Evolutionary conservation across 2,888 invertebrate species (phyloP), one percentile per base, ranked within the genome.

Genomic region (Ferrisia virgata): DNA sequence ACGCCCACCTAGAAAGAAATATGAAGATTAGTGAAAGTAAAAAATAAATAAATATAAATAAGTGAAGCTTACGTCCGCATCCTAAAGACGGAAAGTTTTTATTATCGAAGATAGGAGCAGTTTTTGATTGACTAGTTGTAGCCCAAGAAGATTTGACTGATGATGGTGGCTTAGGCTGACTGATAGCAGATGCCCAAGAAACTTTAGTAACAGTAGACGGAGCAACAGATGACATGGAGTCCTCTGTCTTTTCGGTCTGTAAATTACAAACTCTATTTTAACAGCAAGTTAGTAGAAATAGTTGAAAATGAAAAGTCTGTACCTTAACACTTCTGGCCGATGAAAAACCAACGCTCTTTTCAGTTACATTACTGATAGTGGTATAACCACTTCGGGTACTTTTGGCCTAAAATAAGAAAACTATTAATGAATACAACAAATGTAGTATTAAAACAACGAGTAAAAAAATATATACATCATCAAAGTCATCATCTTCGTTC

Each of bases 71-170:
- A 80, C 80, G 25, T 25, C 79, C 79, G 18, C 79, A 43, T 80
- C 80, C 80, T 31, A 80, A 33, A 13, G 80, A 80, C 11, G 80
- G 80, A 18, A 80, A 80, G 28, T 80, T 43, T 47, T 80, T 80
- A 31, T 80, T 53, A n/a, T 80, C 53, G 5, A 80, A 47, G n/a
- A 33, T 25, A 15, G 80, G 80, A 1, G 53, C 47, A 9, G n/a
- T n/a, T n/a, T 80, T 25, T 18, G 80, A 53, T n/a, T 53, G 80
- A 80, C 47, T 80, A 53, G 53, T 53, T 15, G 31, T 31, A 31
- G 80, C 47, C 80, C 80, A 79, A 76, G 36, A 31, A 79, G 79
- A 76, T 15, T 28, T 28, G 2, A 64, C 64, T 8, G 64, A 64
- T 13, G 64, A 28, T 5, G 64, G 15, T 15, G 64, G 25, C 28